Base-by-base conservation (phyloP, 2,888 invertebrate species). In the Podotricha telesiphe region DNA sequence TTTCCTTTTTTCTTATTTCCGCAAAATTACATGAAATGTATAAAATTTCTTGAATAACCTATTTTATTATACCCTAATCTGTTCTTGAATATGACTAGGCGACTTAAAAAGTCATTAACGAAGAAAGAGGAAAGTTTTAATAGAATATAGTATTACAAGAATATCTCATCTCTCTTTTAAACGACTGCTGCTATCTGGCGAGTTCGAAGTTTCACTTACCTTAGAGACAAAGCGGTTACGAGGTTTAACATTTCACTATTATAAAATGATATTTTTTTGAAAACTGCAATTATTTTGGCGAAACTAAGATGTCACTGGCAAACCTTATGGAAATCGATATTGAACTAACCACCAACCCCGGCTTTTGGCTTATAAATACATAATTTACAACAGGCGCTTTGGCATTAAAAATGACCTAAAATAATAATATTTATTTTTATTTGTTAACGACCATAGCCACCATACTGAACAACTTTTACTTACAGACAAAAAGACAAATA, bases 81-180 rank as follows among this genome's bases (percentile, higher is more conserved):
- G 48, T 72, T 67, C 65, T 64, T 61, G 65, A 70, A 72, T 72
- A 72, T 67, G 56, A 66, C 68, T 67, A 65, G 61, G 45, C 61
- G 65, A 72, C 51, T 70, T 72, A 70, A 72, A 72, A 72, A 72
- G 70, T 72, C 68, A 72, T 72, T 72, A 72, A 58, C 58, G 72
- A 72, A 68, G 70, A 70, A 70, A 70, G 65, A 72, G 70, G 55
- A 72, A 72, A 72, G 68, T 72, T 72, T 72, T 72, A 72, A 72
- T 66, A 65, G 70, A 72, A 72, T 65, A 72, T 72, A 72, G 65
- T 70, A 72, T 72, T 70, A 66, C 65, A 66, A 65, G 68, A 51
- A 72, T 72, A 70, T 70, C 67, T 68, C 70, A 55, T 70, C 70
- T 59, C 53, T 53, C 28, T 53, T 53, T 66, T 65, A 70, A 62